A percentile compares a stretch with the other conserved stretches of the same genome.
Evolutionary conservation across 1,140 invertebrate genomes (phyloP).

Genomic region (Hylaeus anthracinus): DNA sequence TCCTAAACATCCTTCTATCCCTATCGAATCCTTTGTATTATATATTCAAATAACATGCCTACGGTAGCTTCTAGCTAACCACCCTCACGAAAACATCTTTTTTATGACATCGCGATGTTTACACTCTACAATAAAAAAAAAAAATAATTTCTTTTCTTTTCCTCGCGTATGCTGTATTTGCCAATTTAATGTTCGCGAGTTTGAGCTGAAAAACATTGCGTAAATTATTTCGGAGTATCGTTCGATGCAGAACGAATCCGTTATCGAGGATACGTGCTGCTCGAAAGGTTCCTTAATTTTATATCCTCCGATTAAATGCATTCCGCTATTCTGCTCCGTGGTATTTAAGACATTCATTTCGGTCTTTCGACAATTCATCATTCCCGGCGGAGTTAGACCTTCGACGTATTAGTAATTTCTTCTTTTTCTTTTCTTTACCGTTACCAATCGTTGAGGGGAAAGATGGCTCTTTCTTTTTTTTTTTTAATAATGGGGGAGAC

Average conservation of each 20-base stretch:
- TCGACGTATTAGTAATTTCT: conserved; percentile 45
- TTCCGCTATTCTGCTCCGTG: conserved; percentile 57
- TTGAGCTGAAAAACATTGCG: conserved; percentile 26
- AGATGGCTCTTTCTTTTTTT: conserved; percentile 56
- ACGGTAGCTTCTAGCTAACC: conserved; percentile 59
- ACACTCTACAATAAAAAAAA: conserved; percentile 27
- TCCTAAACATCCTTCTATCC: conserved; percentile 44
- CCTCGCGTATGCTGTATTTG: conserved; percentile 15
- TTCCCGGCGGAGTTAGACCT: conserved; percentile 56
- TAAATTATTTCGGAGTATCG: conserved; percentile 31
- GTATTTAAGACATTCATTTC: conserved; percentile 47
- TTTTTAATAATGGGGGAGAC: conserved; percentile 60
- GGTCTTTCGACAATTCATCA: conserved; percentile 50
- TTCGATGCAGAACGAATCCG: conserved; percentile 14
- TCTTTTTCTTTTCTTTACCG: conserved; percentile 44
- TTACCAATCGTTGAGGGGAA: conserved; percentile 61
- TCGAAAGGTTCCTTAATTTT: conserved; percentile 27
- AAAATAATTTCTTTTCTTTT: conserved; percentile 9
- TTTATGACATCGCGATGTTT: conserved; percentile 55
- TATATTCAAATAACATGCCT: conserved; percentile 66
- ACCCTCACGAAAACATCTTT: conserved; percentile 57
- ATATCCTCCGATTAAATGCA: conserved; percentile 53
- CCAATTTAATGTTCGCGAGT: conserved; percentile 26
- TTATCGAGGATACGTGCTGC: conserved; percentile 10
- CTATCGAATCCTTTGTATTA: conserved; percentile 66